These are phyloP conservation scores for Allenopithecus nigroviridis DNA, from an alignment of 2,797 vertebrate genomes.

Conservation along the genomic window DNA sequence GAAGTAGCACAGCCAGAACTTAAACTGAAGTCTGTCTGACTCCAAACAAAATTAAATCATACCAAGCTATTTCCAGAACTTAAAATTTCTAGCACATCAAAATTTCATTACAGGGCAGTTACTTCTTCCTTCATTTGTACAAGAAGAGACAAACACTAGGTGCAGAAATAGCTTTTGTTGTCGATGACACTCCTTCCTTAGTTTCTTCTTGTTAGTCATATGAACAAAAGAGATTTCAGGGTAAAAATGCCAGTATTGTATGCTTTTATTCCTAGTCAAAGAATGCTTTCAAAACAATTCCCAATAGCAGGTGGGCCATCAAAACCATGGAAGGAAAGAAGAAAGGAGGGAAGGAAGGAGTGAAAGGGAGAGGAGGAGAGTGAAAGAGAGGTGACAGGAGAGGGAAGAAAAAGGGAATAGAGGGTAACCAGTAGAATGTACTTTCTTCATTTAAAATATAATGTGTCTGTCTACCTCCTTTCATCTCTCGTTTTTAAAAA, in stretches of 20 bases:
- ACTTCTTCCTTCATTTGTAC: neutral
- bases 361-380: no score
- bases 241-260: neutral
- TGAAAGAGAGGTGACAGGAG: neutral
- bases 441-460: neutral
- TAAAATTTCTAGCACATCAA: neutral
- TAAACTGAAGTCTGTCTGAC: neutral
- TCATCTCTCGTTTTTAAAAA: neutral
- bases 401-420: neutral
- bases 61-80: neutral
- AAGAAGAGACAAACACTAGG: neutral
- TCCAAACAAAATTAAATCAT: neutral
- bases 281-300: neutral
- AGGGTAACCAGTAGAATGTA: neutral
- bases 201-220: neutral
- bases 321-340: no score
- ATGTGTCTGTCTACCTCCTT: neutral
- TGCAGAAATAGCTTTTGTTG: neutral
- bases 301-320: neutral
- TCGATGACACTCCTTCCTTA: neutral
- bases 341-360: no score
- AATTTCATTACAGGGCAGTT: neutral
- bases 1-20: neutral
- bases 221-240: neutral
- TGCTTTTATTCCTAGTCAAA: neutral